Base-by-base conservation (phyloP, 37 sponge, comb jelly and placozoan species). In the Aphrocallistes beatrix region DNA sequence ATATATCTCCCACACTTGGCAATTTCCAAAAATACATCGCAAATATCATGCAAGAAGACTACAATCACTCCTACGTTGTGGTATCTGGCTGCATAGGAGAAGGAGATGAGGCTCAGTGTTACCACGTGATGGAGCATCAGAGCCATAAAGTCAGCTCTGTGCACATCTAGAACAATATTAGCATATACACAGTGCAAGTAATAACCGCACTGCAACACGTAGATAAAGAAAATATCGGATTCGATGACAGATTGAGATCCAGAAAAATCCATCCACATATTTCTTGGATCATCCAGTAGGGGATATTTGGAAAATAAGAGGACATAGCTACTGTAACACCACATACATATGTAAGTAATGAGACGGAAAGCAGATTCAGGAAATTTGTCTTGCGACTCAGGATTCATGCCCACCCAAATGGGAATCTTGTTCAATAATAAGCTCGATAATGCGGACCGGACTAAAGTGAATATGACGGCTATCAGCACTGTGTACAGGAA, bases 81-180 rank as follows among this genome's bases (percentile, higher is more conserved):
- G 51, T 84, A 92, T 48, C 95, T 94, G 32, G 30, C 86, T 38
- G 85, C 82, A 89, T 86, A 83, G 23, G 87, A 87, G 75, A 60
- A 84, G 34, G 48, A 50, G 17, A 87, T 32, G 50, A 87, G 51
- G 21, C 82, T 81, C 17, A 94, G 38, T 1, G 94, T 94, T 19
- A 94, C 51, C 17, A 88, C n/a, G 40, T 94, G 94, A 38, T 94
- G 94, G 10, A 91, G 82, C 84, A 94, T 83, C 37, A 91, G 84
- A 1, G 91, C 92, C n/a, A 51, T 34, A 83, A 88, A 94, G 83
- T 94, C 94, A 13, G 75, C 3, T 60, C 75, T 19, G n/a, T 60
- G 75, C 34, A 60, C 75, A 30, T 60, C 75, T 60, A 60, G 75
- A 28, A 28, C 75, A 60, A 13, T 60, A 13, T 60, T 60, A 60